A percentile compares a stretch with the other conserved stretches of the same genome.
These are phyloP conservation scores for Drosophila subpulchrella DNA, from an alignment of 1,140 invertebrate genomes.

Conservation along the genomic window DNA sequence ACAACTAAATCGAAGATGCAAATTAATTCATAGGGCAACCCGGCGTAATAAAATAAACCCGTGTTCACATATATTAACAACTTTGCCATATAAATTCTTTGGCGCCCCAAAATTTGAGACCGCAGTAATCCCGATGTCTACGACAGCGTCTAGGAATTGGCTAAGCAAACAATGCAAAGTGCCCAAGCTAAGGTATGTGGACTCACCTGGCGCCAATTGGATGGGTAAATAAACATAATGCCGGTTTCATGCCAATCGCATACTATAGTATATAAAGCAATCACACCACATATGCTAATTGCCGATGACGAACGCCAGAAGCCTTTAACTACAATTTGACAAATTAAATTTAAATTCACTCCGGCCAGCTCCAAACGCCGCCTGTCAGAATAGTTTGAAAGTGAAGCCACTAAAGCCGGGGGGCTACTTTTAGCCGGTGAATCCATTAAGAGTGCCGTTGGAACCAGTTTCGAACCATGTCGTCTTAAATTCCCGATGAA, in stretches of 20 bases:
- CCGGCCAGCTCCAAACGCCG: conserved; percentile 39
- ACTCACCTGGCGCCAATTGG: conserved; percentile 74
- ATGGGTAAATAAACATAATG: conserved; percentile 71
- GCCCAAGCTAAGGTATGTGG: conserved; percentile 38
- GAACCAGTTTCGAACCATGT: conserved; percentile 52
- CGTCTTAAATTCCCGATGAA: conserved; percentile 45
- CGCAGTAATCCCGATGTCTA: conserved; percentile 26
- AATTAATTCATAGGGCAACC: conserved; percentile 12
- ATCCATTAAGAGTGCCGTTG: conserved; percentile 34
- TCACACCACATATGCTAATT: conserved; percentile 55
- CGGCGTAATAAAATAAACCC: conserved; percentile 5
- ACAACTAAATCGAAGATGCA: not conserved
- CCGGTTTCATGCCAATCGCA: conserved; percentile 27
- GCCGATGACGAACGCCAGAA: conserved; percentile 66
- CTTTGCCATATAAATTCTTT: not conserved
- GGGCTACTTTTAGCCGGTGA: conserved; percentile 23
- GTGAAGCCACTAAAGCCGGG: conserved; percentile 29
- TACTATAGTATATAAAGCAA: conserved; percentile 25
- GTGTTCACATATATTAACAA: conserved; percentile 19
- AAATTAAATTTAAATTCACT: conserved; percentile 29
- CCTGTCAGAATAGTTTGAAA: conserved; percentile 55
- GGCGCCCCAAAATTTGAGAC: not conserved
- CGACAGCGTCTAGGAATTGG: conserved; percentile 57
- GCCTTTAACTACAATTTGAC: conserved; percentile 31
- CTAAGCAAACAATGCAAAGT: conserved; percentile 42